A percentile compares a stretch with the other conserved stretches of the same genome.
Evolutionary conservation across 2,888 invertebrate genomes (phyloP).

Genomic region (Ecliptopera silaceata): DNA sequence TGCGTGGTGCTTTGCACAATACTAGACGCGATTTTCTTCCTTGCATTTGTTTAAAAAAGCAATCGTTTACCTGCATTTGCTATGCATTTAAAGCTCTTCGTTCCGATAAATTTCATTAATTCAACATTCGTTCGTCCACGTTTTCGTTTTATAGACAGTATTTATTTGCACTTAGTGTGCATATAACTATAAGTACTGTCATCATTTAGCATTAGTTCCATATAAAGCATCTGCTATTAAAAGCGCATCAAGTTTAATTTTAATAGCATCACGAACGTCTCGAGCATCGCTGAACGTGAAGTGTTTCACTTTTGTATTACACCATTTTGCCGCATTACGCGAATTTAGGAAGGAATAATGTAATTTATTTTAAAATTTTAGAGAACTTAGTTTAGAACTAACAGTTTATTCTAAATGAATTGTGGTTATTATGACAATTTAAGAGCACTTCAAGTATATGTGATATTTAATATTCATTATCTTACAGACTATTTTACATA

Average conservation of each 20-base stretch:
- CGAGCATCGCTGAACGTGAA: conserved; percentile 38
- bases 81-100: conserved; percentile 4
- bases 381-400: too few relatives aligned
- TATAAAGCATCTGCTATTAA: conserved; percentile 51
- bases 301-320: conserved; percentile 34
- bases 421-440: too few relatives aligned
- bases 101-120: conserved; percentile 8
- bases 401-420: too few relatives aligned
- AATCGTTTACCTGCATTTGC: neutral
- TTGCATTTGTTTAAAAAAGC: neutral
- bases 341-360: conserved; percentile 22
- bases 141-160: conserved; percentile 23
- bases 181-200: conserved; percentile 41
- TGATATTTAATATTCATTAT: too few relatives aligned
- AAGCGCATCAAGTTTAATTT: conserved; percentile 52
- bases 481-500: too few relatives aligned
- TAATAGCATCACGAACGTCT: conserved; percentile 46
- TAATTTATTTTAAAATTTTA: conserved; percentile 36
- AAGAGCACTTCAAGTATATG: too few relatives aligned
- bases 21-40: neutral
- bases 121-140: conserved; percentile 9
- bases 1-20: too few relatives aligned
- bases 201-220: conserved; percentile 53
- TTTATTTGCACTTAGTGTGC: conserved; percentile 44
- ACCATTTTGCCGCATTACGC: conserved; percentile 26